These are phyloP conservation scores for Cyclargus thomasi DNA, from an alignment of 1,140 invertebrate genomes.

Conservation along the genomic window DNA sequence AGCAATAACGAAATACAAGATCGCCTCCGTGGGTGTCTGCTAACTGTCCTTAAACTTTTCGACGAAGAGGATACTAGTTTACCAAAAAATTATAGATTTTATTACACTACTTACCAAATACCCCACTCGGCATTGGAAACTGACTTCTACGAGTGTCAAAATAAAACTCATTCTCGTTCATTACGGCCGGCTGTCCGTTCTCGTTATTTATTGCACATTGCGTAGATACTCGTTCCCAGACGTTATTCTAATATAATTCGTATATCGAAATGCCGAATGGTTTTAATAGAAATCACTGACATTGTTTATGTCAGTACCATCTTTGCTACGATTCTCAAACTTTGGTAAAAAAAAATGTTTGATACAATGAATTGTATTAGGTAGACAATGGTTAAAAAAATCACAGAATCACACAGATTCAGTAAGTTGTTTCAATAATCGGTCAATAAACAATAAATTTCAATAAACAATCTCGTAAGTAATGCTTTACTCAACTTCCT, in stretches of 20 bases:
- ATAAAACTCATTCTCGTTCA: conserved; percentile 34
- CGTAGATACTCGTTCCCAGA: conserved; percentile 59
- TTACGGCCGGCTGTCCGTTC: conserved; percentile 34
- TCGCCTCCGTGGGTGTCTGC: conserved; percentile 22
- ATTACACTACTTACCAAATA: conserved; percentile 50
- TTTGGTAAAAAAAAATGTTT: conserved; percentile 24
- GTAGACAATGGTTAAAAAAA: too few species aligned
- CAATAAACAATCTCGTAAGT: too few species aligned
- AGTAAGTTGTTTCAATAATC: too few species aligned
- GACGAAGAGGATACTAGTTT: conserved; percentile 39
- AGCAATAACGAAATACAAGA: conserved; percentile 18
- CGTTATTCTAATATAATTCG: conserved; percentile 64
- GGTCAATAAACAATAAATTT: too few species aligned
- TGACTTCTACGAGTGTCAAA: conserved; percentile 29
- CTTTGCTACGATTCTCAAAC: conserved; percentile 49
- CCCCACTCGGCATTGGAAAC: conserved; percentile 34
- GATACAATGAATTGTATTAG: too few species aligned
- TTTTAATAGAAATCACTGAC: conserved; percentile 70
- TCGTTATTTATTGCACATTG: conserved; percentile 66
- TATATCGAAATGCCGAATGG: conserved; percentile 66
- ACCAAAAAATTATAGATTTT: conserved; percentile 43
- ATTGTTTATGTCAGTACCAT: conserved; percentile 68
- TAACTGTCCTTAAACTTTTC: conserved; percentile 45
- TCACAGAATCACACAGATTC: too few species aligned
- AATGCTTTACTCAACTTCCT: too few species aligned